Conservation (phyloP, 2,888 invertebrate genomes). For the Nineta flava region DNA sequence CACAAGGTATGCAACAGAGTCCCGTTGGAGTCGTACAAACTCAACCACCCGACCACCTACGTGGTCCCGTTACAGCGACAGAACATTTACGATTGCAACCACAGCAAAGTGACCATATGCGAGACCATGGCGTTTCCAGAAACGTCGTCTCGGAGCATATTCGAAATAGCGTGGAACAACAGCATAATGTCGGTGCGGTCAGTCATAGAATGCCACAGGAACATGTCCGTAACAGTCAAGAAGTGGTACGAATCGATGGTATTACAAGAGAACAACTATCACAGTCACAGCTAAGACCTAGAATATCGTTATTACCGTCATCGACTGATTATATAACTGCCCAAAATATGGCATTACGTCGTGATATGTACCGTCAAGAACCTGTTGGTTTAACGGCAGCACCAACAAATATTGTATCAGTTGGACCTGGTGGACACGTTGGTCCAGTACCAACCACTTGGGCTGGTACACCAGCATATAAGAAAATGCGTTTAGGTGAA, state of each 20-base stretch:
- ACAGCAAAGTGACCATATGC: constrained; percentile 25
- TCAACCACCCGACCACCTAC: neutral
- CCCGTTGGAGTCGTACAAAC: neutral
- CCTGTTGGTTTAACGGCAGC: neutral
- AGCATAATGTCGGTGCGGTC: constrained; percentile 30
- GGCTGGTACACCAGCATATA: constrained; percentile 34
- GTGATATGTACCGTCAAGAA: constrained; percentile 9
- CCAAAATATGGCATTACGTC: constrained; percentile 12
- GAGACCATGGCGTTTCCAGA: constrained; percentile 26
- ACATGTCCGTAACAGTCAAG: constrained; percentile 2
- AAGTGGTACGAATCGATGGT: constrained; percentile 6
- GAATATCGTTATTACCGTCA: constrained; percentile 52
- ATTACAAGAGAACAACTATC: constrained; percentile 5
- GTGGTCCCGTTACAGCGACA: neutral
- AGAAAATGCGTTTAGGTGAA: constrained; percentile 46
- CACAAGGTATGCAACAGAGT: neutral
- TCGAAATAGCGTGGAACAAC: constrained; percentile 24
- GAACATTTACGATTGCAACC: constrained; percentile 26
- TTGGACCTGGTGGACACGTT: neutral
- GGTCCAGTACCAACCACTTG: constrained; percentile 4
- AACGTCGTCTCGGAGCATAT: constrained; percentile 21
- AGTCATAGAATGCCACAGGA: constrained; percentile 19
- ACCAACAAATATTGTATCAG: neutral
- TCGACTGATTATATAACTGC: constrained; percentile 13
- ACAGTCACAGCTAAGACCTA: constrained; percentile 20